These are phyloP conservation scores for Drosophila mayaguana DNA, from an alignment of 2,888 invertebrate species.

Conservation along the genomic window DNA sequence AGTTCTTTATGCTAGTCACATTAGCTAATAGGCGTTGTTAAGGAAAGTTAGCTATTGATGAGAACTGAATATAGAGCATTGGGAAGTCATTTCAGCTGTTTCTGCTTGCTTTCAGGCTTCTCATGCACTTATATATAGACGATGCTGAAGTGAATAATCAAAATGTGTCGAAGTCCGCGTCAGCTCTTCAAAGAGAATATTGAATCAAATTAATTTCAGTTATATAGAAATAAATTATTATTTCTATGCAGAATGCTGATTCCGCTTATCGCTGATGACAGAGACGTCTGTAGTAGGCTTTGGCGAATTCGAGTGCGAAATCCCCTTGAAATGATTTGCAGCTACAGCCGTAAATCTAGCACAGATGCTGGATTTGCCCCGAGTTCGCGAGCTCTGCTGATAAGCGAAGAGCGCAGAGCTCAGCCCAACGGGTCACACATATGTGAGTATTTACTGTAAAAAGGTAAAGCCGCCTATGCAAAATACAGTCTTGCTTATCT, in stretches of 20 bases:
- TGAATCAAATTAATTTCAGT: background rate
- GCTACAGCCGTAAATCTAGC: constrained; percentile 14
- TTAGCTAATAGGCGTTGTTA: too few relatives aligned
- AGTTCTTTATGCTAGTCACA: too few relatives aligned
- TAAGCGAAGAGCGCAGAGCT: constrained; percentile 21
- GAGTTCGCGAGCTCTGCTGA: constrained; percentile 31
- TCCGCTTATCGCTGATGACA: constrained; percentile 19
- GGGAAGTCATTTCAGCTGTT: background rate
- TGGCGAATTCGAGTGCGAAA: background rate
- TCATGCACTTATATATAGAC: background rate
- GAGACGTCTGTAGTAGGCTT: background rate
- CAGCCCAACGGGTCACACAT: background rate
- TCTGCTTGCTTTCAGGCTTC: background rate
- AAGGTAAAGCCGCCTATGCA: background rate
- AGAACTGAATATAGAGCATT: background rate
- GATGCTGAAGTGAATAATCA: background rate
- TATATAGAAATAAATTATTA: constrained; percentile 7
- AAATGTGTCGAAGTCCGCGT: constrained; percentile 10
- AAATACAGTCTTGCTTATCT: background rate
- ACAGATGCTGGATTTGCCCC: constrained; percentile 8
- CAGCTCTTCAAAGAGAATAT: background rate
- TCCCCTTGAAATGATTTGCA: constrained; percentile 20
- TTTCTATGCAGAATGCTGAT: background rate
- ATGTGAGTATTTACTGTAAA: background rate
- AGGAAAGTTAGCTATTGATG: background rate